Percentiles rank a stretch among this genome's conserved stretches.
Conservation (phyloP, 2,888 invertebrate genomes). For the Drosophila villosipedis region DNA sequence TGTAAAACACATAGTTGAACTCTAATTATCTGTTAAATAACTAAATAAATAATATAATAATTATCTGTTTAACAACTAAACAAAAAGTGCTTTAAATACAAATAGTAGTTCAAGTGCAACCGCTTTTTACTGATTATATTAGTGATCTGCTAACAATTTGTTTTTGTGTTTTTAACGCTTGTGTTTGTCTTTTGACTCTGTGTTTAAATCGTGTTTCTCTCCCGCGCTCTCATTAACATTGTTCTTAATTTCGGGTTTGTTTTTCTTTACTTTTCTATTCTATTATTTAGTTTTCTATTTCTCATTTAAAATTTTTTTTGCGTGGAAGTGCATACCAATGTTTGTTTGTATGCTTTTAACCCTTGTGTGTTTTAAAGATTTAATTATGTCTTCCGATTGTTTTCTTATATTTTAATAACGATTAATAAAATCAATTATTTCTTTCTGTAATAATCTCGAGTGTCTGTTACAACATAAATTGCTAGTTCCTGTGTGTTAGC, state of each 20-base stretch:
- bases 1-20: not conserved
- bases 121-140: not conserved
- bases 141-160: not conserved
- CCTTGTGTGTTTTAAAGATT: not conserved
- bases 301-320: not conserved
- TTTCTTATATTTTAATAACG: too few relatives aligned
- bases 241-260: not conserved
- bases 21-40: not conserved
- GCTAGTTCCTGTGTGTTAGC: not conserved
- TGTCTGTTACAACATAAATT: not conserved
- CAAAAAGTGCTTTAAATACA: not conserved
- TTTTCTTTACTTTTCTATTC: not conserved
- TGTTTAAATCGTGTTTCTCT: not conserved
- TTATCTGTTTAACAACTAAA: not conserved
- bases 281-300: not conserved
- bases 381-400: not conserved
- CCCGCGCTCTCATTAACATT: too few relatives aligned
- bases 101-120: not conserved
- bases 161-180: not conserved
- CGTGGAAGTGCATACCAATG: not conserved
- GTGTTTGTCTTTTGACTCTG: not conserved
- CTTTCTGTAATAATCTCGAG: too few relatives aligned
- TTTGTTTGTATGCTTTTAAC: not conserved
- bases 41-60: not conserved
- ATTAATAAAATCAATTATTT: too few relatives aligned